Percentiles rank a stretch among this genome's conserved stretches.
These are phyloP conservation scores for Papilio polytes DNA, from an alignment of 1,140 invertebrate species.

Conservation along the genomic window DNA sequence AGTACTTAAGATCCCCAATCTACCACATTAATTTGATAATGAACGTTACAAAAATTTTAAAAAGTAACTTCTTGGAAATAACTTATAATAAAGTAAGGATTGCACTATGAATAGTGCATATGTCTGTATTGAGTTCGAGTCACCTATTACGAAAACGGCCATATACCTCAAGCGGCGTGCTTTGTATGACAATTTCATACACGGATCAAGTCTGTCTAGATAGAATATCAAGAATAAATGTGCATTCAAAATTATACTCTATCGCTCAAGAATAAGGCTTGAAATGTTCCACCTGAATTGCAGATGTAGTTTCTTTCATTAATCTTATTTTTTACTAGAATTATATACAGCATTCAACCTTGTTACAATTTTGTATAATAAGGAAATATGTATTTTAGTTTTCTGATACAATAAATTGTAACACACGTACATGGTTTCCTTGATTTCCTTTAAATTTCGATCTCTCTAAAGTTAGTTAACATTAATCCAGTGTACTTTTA, in stretches of 20 bases:
- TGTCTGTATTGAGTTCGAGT: slow-evolving; percentile 57
- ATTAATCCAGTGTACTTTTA: no score
- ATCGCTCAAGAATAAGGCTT: background rate
- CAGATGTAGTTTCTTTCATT: background rate
- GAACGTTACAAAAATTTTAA: no score
- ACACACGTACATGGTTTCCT: background rate
- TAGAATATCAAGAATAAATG: slow-evolving; percentile 16
- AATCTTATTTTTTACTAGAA: slow-evolving; percentile 6
- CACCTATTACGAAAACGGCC: slow-evolving; percentile 74
- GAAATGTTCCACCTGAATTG: background rate
- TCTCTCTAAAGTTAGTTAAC: no score
- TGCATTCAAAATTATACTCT: background rate
- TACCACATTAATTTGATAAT: no score
- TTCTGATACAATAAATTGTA: background rate
- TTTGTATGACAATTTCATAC: slow-evolving; percentile 60
- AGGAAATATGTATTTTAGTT: background rate
- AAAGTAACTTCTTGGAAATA: background rate
- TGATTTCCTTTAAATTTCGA: background rate
- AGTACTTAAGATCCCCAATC: no score
- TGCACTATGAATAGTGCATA: slow-evolving; percentile 59
- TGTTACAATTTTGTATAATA: background rate
- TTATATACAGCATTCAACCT: background rate
- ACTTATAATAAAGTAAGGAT: slow-evolving; percentile 8
- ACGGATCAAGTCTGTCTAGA: slow-evolving; percentile 27
- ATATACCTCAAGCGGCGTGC: slow-evolving; percentile 63